Evolutionary conservation across 2,797 vertebrate genomes (phyloP).

Genomic region (Lateolabrax maculatus): DNA sequence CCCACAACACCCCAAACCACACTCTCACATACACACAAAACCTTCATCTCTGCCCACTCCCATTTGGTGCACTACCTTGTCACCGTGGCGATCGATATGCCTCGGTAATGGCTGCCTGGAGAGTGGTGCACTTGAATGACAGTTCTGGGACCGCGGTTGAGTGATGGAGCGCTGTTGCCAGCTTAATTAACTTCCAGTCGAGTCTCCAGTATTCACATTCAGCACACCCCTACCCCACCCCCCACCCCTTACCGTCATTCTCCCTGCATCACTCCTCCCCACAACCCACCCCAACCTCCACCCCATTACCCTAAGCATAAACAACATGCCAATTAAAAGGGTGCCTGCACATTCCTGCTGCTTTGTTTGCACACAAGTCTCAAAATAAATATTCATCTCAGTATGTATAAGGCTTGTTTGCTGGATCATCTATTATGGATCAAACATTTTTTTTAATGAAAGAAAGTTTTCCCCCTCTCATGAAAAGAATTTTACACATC

Average conservation of each 20-base stretch:
- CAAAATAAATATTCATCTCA: slow-evolving; percentile 55
- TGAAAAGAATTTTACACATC: slow-evolving; percentile 7
- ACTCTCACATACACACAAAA: slow-evolving; percentile 3
- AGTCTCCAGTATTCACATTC: slow-evolving; percentile 74
- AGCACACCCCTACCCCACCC: slow-evolving; percentile 11
- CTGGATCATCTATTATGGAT: slow-evolving; percentile 62
- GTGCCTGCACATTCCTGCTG: slow-evolving; percentile 23
- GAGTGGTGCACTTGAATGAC: slow-evolving; percentile 77
- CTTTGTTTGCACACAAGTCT: slow-evolving; percentile 54
- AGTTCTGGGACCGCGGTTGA: slow-evolving; percentile 71
- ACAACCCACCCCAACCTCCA: slow-evolving; percentile 16
- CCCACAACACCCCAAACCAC: neutral
- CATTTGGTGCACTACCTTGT: slow-evolving; percentile 68
- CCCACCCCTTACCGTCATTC: neutral
- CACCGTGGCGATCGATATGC: slow-evolving; percentile 76
- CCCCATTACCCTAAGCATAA: slow-evolving; percentile 59
- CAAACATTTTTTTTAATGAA: slow-evolving; percentile 61
- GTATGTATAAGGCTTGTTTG: slow-evolving; percentile 19
- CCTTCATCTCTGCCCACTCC: slow-evolving; percentile 53
- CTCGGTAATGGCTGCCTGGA: slow-evolving; percentile 80
- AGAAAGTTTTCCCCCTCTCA: slow-evolving; percentile 31
- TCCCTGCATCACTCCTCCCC: slow-evolving; percentile 2
- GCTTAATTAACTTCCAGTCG: slow-evolving; percentile 84
- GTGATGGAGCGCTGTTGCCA: slow-evolving; percentile 75
- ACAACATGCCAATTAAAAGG: slow-evolving; percentile 72